phyloP scores from a whole-genome alignment of 2,113 vertebrate species.

The Clinocottus analis region DNA sequence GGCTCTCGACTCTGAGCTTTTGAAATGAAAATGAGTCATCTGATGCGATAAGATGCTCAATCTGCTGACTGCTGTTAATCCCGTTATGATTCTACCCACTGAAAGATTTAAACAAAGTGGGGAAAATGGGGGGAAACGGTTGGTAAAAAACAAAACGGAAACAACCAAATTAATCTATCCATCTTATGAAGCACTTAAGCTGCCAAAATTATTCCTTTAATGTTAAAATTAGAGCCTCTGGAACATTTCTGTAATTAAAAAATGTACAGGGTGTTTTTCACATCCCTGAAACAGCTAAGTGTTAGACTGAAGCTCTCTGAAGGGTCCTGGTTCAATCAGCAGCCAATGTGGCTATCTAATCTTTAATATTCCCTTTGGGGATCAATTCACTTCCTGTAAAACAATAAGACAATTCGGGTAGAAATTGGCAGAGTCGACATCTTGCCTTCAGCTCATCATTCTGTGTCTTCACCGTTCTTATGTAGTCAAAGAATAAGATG shows the following conservation, averaged over 20 bases:
- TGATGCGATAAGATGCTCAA: slow-evolving; percentile 21
- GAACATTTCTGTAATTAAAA: background rate
- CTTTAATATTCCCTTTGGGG: too few species aligned
- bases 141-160: background rate
- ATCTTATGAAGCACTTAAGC: background rate
- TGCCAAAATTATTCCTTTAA: background rate
- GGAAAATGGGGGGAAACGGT: background rate
- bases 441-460: background rate
- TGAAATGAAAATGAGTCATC: slow-evolving; percentile 45
- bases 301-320: background rate
- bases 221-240: background rate
- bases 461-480: background rate
- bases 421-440: background rate
- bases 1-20: background rate
- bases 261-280: background rate
- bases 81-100: background rate
- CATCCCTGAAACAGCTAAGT: background rate
- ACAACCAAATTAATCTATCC: background rate
- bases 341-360: background rate
- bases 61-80: slow-evolving; percentile 24
- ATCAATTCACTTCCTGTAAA: background rate
- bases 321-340: background rate
- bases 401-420: background rate
- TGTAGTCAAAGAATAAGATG: background rate
- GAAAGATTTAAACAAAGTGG: background rate